A percentile compares a stretch with the other conserved stretches of the same genome.
Conservation (phyloP, 2,113 vertebrate genomes). For the Lagopus muta region DNA sequence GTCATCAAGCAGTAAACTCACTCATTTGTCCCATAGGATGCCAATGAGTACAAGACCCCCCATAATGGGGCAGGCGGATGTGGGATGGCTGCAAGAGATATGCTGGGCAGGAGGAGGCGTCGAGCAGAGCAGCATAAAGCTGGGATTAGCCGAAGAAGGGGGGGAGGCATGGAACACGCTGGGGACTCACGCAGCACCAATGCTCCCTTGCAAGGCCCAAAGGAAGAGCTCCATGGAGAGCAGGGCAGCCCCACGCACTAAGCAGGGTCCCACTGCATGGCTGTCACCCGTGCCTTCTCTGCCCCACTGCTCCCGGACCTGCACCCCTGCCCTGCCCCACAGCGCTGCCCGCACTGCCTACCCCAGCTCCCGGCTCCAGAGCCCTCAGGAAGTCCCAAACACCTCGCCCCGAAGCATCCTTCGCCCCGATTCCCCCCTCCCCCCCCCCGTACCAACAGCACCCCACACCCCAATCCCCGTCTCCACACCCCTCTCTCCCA, state of each 20-base stretch:
- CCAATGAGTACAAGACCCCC: background rate
- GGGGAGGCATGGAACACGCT: background rate
- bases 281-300: too few relatives aligned
- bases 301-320: background rate
- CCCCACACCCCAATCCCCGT: too few relatives aligned
- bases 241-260: background rate
- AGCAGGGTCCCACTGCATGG: background rate
- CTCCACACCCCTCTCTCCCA: too few relatives aligned
- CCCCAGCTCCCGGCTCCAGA: background rate
- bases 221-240: background rate
- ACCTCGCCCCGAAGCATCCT: background rate
- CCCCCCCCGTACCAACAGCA: too few relatives aligned
- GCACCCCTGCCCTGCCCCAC: background rate
- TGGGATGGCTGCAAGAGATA: background rate
- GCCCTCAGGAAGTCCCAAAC: background rate
- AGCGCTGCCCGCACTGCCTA: background rate
- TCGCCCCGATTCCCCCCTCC: too few relatives aligned
- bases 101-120: background rate
- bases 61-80: background rate
- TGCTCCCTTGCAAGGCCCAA: background rate
- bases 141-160: rapidly evolving
- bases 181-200: background rate
- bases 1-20: background rate
- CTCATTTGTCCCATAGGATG: background rate
- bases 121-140: background rate